Evolutionary conservation across 2,888 invertebrate species (phyloP).

Genomic region (Crossocerus cetratus): DNA sequence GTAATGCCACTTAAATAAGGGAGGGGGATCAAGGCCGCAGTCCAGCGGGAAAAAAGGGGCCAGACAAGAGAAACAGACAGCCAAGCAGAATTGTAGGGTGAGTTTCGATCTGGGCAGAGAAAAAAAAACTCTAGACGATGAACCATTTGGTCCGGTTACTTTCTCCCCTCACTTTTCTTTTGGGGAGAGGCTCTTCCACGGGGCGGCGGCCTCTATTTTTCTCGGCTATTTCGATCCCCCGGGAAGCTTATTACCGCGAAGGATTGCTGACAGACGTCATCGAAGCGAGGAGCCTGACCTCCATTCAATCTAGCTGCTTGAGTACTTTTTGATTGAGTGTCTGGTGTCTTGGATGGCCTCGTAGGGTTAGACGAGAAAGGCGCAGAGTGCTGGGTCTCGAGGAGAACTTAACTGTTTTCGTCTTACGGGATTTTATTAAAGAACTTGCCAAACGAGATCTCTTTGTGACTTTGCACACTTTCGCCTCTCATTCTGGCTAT

Average conservation of each 20-base stretch:
- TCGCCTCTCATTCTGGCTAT: background rate
- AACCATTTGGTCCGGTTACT: slow-evolving; percentile 31
- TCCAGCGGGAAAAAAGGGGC: background rate
- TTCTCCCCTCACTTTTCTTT: slow-evolving; percentile 2
- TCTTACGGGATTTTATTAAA: no score
- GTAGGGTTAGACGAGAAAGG: background rate
- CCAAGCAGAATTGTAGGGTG: no score
- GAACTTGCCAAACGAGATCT: no score
- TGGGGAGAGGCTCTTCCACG: background rate
- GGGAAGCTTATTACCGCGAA: slow-evolving; percentile 22
- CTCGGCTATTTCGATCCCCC: background rate
- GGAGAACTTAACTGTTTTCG: no score
- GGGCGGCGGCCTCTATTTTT: no score
- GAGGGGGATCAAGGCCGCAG: slow-evolving; percentile 42
- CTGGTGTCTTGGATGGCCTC: no score
- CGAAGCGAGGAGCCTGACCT: slow-evolving; percentile 7
- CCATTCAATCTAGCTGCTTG: slow-evolving; percentile 18
- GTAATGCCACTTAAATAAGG: slow-evolving; percentile 48
- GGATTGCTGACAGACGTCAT: slow-evolving; percentile 16
- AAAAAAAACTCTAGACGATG: background rate
- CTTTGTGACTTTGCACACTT: no score
- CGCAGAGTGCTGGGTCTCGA: no score
- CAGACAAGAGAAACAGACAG: no score
- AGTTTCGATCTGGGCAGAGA: no score
- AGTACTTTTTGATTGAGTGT: slow-evolving; percentile 5